Base-by-base conservation (phyloP, 2,113 vertebrate species). In the Stomatorhinus ivindoensis region DNA sequence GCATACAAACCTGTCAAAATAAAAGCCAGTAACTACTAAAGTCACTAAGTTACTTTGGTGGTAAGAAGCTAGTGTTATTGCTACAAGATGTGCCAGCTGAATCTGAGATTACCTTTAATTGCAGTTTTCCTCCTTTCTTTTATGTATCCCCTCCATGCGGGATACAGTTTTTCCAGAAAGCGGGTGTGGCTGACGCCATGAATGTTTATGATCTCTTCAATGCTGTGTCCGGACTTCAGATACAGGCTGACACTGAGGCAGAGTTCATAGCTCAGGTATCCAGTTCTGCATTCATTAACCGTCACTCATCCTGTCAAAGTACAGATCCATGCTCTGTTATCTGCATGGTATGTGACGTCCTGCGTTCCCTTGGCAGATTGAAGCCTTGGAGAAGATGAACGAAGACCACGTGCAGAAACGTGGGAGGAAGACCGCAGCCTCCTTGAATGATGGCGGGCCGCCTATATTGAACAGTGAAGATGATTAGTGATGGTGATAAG, bases 111-210 rank as follows among this genome's bases (percentile, higher is more conserved):
- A 17, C 27, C 4, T 15, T 19, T 73, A 73, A 65, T 11, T 65
- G n/a, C 17, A 65, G 24, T 65, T 3, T 69, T 11, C 19, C 0
- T 44, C 11, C 27, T 88, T 44, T 35, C 0, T 87, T 27, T 42
- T 35, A 31, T 35, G 82, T 17, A 7, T 89, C 53, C 89, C 88
- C 69, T 91, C 17, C 7, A 55, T 91, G 0, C 84, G 93, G 89
- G 89, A 91, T 89, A 1, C 89, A 99, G 98, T 99, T 99, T 92
- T 99, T 99, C 94, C 97, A 97, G 95, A 98, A 97, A 89, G 95
- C 94, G 89, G 98, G 98, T 0, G 97, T 99, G 91, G 87, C 93
- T 3, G 98, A 99, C 91, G 96, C 96, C 1, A 93, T 98, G 88
- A 94, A 92, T 89, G 95, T 96, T 51, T 96, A 96, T 86, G 96